phyloP scores from a whole-genome alignment of 64 coral and sea anemone species.

The Anthopleura sola region DNA sequence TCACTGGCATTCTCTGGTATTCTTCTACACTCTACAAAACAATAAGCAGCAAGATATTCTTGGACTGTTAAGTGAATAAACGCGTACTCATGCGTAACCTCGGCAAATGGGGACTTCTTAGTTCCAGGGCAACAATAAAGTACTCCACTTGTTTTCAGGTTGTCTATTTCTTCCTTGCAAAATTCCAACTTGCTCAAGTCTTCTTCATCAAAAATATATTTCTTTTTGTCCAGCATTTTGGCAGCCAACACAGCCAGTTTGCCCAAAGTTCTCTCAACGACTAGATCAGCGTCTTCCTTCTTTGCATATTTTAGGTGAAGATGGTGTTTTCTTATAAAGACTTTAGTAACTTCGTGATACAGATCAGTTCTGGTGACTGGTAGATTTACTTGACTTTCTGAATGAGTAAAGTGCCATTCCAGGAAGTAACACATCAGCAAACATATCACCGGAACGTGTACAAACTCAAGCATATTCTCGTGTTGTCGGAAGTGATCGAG shows the following conservation, averaged over 20 bases:
- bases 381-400: neutral
- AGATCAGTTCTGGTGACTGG: conserved; percentile 10
- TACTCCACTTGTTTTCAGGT: conserved; percentile 9
- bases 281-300: neutral
- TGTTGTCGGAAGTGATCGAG: conserved; percentile 22
- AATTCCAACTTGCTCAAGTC: neutral
- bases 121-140: conserved; percentile 30
- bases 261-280: neutral
- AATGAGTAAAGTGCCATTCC: conserved; percentile 7
- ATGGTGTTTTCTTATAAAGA: conserved; percentile 6
- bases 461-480: neutral
- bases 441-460: conserved; percentile 22
- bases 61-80: conserved; percentile 36
- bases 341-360: neutral
- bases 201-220: conserved; percentile 11
- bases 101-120: neutral
- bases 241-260: neutral
- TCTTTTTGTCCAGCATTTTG: neutral
- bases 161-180: neutral
- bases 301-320: neutral
- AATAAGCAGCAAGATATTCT: conserved; percentile 22
- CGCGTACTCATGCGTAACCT: neutral
- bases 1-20: neutral
- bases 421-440: conserved; percentile 19
- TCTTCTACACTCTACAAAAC: neutral